Base-by-base conservation (phyloP, 2,888 invertebrate genomes). In the Melinaea marsaeus region DNA sequence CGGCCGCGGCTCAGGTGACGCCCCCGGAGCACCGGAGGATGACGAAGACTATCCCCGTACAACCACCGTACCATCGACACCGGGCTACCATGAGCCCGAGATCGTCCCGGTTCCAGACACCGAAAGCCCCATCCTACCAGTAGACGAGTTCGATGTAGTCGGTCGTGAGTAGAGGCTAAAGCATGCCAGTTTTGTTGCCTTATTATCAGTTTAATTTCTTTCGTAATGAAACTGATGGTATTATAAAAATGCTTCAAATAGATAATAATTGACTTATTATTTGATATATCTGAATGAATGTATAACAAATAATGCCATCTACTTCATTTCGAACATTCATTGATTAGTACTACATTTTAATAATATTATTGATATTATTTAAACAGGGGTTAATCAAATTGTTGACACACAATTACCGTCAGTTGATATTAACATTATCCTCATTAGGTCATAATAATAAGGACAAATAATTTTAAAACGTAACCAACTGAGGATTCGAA, bases 141-240 rank as follows among this genome's bases (percentile, higher is more conserved):
- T 73, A 74, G 74, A 74, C 77, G 75, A 72, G 74, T 77, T 84
- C 83, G 81, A 86, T 83, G 79, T 85, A 84, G 82, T 79, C 78
- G 82, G 83, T 90, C 82, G 90, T 90, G 90, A 90, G 90, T 90
- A 90, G 90, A 78, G 83, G 90, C 90, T 88, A 82, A 76, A 80
- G 90, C 89, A 89, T 90, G 90, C 86, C 86, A 80, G 78, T 85
- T 88, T 83, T 79, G 79, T 89, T 88, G 87, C 87, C 63, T 82
- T 74, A 70, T 73, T 73, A 77, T 79, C 75, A 68, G 61, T 78
- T 77, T 74, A 66, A 33, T 61, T 48, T 56, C 37, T 58, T 63
- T 48, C 55, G 63, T 42, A 51, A 42, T 42, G 42, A 42, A 55
- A 35, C 3, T 55, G 7, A 7, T 35, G 34, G 4, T 1, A 13